Evolutionary conservation across 2,113 vertebrate genomes (phyloP).

Genomic region (Drymodes brunneopygia): DNA sequence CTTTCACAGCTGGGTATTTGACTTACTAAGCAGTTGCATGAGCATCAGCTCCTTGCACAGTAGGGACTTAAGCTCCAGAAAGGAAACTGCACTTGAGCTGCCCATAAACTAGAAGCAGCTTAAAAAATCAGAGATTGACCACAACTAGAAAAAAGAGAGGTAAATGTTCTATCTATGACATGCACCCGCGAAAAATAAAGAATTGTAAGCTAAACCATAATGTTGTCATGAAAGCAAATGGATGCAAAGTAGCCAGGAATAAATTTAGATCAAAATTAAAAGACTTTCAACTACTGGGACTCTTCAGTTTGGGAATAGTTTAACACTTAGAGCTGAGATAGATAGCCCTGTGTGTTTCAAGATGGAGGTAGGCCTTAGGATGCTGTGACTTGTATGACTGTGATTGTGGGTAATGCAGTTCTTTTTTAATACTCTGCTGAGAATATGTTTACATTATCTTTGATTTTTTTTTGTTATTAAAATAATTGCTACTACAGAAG

Average conservation of each 20-base stretch:
- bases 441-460: not conserved
- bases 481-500: not conserved
- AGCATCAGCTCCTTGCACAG: not conserved
- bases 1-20: not conserved
- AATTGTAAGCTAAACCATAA: not conserved
- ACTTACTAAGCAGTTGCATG: not conserved
- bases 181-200: not conserved
- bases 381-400: not conserved
- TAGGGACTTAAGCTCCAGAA: not conserved
- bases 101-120: not conserved
- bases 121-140: not conserved
- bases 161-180: not conserved
- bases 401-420: not conserved
- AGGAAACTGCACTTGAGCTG: not conserved
- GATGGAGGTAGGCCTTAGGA: not conserved
- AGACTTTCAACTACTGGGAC: not conserved
- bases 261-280: not conserved
- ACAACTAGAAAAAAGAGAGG: not conserved
- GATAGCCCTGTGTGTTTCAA: not conserved
- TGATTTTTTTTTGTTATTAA: not conserved
- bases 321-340: not conserved
- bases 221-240: not conserved
- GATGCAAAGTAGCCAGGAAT: not conserved
- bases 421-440: not conserved
- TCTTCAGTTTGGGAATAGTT: not conserved